phyloP scores from a whole-genome alignment of 2,797 vertebrate genomes.

The Fistularia tabacaria region DNA sequence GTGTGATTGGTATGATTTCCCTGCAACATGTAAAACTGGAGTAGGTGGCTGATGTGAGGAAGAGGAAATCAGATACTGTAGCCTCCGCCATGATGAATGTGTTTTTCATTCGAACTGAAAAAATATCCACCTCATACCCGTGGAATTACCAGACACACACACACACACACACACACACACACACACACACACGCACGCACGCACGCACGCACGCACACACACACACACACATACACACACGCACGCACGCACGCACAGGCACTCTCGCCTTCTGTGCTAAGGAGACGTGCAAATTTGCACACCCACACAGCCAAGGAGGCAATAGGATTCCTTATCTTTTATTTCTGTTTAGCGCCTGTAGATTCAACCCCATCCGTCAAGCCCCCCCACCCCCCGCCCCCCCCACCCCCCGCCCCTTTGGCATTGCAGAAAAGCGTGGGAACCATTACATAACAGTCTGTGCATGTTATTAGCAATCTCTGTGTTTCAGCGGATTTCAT shows the following conservation, averaged over 20 bases:
- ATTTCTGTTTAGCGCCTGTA: neutral
- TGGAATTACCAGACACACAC: slow-evolving; percentile 18
- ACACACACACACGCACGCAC: slow-evolving; percentile 4
- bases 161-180: slow-evolving; percentile 14
- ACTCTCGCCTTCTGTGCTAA: slow-evolving; percentile 12
- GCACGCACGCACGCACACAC: neutral
- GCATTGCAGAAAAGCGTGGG: slow-evolving; percentile 21
- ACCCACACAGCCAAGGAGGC: slow-evolving; percentile 11
- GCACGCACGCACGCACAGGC: slow-evolving; percentile 4
- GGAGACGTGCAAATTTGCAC: slow-evolving; percentile 1
- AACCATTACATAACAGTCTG: slow-evolving; percentile 33
- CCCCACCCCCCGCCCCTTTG: neutral
- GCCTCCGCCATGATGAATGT: slow-evolving; percentile 29
- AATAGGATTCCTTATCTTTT: slow-evolving; percentile 27
- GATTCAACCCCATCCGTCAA: too few relatives aligned
- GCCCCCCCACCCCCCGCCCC: neutral
- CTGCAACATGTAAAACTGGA: slow-evolving; percentile 12
- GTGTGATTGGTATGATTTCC: slow-evolving; percentile 4
- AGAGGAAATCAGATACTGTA: slow-evolving; percentile 7
- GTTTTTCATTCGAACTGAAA: slow-evolving; percentile 40
- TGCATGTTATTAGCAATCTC: slow-evolving; percentile 9
- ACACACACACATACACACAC: neutral
- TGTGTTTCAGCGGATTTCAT: slow-evolving; percentile 24
- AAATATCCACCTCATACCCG: slow-evolving; percentile 54
- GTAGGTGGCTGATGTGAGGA: slow-evolving; percentile 1